Base-by-base conservation (phyloP, 2,797 vertebrate genomes). In the Cossypha polioptera region DNA sequence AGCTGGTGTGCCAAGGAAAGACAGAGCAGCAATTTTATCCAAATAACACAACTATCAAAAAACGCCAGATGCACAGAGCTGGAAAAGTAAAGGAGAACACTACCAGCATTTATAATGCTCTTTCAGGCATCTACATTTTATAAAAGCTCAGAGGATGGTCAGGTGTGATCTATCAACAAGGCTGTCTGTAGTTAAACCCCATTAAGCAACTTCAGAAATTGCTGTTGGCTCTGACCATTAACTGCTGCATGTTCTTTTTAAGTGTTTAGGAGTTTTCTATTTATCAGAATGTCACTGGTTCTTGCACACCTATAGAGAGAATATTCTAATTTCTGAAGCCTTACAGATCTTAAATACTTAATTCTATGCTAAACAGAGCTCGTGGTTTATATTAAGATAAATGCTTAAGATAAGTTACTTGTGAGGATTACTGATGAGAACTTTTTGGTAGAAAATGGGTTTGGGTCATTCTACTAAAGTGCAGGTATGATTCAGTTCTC, bases 41-140 rank as follows among this genome's bases (percentile, higher is more conserved):
- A 79, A 43, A 17, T 19, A 76, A 45, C 11, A 2, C 13, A 76
- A 26, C 45, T 53, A 54, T 25, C 13, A 61, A 87, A 86, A 38
- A 36, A 42, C 9, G 1, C 10, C 10, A 58, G 7, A 42, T 45
- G 5, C 8, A 45, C 16, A 74, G 13, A 33, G 2, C 16, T 33
- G 0, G 6, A 9, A 61, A 61, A 0, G 2, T 5, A 83, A 5
- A 40, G 5, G 7, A 72, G 11, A 66, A 4, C 21, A 68, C 10
- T 16, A 66, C 4, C 20, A 72, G 13, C 59, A 59, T 59, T 48
- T 42, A 42, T 36, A 61, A 33, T 5, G 2, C 15, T 59, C 7
- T 92, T 18, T 6, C 24, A 76, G 67, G 4, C n/a, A 74, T 11
- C 33, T 82, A n/a, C 55, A 58, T 77, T 83, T 87, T 63, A 47